Percentiles rank a stretch among this genome's conserved stretches.
phyloP scores from a whole-genome alignment of 2,113 vertebrate species.

The Sinocyclocheilus maitianheensis region DNA sequence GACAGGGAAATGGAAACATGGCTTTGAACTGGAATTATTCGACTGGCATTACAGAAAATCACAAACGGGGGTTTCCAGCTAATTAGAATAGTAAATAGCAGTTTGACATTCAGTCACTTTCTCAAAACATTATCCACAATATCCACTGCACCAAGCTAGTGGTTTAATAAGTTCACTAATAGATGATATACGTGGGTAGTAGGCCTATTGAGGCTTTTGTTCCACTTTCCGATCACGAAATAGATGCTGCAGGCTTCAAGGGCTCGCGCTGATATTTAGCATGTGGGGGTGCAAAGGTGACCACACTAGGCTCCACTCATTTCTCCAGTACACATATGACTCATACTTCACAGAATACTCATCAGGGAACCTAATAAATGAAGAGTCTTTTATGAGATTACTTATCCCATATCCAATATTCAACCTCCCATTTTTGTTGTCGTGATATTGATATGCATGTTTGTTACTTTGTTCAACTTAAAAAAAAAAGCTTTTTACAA shows the following conservation, averaged over 20 bases:
- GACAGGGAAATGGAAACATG: neutral
- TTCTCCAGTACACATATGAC: constrained; percentile 5
- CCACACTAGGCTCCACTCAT: neutral
- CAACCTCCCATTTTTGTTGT: neutral
- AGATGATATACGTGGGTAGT: neutral
- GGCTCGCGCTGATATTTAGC: neutral
- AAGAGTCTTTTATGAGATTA: neutral
- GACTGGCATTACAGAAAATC: neutral
- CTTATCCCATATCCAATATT: neutral
- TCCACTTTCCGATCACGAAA: constrained; percentile 19
- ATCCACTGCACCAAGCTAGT: neutral
- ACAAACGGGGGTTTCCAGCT: neutral
- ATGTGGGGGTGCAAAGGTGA: neutral
- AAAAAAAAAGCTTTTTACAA: neutral
- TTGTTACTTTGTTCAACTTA: neutral
- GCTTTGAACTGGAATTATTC: neutral
- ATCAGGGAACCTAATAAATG: neutral
- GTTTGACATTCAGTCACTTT: constrained; percentile 1
- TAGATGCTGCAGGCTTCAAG: neutral
- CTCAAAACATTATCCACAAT: neutral
- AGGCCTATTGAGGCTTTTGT: neutral
- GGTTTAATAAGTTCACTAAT: neutral
- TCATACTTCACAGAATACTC: constrained; percentile 5
- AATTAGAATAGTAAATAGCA: neutral
- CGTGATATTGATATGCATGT: neutral